Conservation (phyloP, 2,888 invertebrate species). For the Liodrosophila aerea region DNA sequence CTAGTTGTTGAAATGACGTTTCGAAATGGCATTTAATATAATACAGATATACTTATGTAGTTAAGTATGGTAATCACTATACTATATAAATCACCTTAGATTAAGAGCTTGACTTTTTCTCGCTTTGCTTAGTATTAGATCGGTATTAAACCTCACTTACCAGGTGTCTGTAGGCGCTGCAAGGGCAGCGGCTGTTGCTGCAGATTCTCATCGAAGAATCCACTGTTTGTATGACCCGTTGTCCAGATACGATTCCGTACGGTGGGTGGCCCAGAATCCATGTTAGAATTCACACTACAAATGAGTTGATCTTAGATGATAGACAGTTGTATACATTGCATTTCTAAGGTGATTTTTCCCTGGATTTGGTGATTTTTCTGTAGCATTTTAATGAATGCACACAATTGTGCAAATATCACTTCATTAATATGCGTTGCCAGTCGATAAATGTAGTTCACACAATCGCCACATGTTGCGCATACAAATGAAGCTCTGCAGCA, state of each 20-base stretch:
- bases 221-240: conserved; percentile 66
- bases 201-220: conserved; percentile 62
- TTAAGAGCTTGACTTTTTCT: no score
- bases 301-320: conserved; percentile 27
- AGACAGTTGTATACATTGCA: conserved; percentile 2
- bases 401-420: conserved; percentile 2
- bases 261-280: conserved; percentile 52
- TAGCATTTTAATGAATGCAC: conserved; percentile 19
- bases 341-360: conserved; percentile 26
- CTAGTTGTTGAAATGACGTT: no score
- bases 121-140: not conserved
- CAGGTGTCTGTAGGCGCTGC: conserved; percentile 64
- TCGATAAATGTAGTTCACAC: conserved; percentile 47
- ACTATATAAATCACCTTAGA: no score
- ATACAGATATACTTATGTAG: no score
- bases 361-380: conserved; percentile 46
- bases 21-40: no score
- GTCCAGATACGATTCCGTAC: conserved; percentile 70
- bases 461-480: conserved; percentile 65
- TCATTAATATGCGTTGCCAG: conserved; percentile 37
- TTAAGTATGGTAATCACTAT: no score
- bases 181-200: conserved; percentile 56
- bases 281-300: conserved; percentile 21
- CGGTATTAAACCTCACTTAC: conserved; percentile 59
- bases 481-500: conserved; percentile 19